Evolutionary conservation across 2,888 invertebrate species (phyloP).

Genomic region (Drosophila limbata): DNA sequence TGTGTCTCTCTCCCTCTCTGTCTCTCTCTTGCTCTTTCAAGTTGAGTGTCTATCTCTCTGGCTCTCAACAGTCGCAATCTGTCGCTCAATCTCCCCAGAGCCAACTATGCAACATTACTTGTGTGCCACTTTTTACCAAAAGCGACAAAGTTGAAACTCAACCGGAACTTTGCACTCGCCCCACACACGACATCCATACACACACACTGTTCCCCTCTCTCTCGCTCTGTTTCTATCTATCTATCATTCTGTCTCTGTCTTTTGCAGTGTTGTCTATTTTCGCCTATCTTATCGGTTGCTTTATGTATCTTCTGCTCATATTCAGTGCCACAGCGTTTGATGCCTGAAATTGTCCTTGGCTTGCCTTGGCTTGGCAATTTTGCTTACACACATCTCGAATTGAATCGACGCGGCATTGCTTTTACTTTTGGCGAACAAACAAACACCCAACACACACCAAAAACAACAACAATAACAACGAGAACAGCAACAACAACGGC

Average conservation of each 20-base stretch:
- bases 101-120: constrained; percentile 67
- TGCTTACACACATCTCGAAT: constrained; percentile 68
- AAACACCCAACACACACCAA: constrained; percentile 24
- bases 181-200: constrained; percentile 14
- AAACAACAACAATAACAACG: constrained; percentile 16
- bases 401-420: constrained; percentile 65
- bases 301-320: constrained; percentile 54
- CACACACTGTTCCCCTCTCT: neutral
- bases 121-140: constrained; percentile 65
- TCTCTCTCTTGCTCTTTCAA: neutral
- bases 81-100: constrained; percentile 75
- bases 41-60: constrained; percentile 2
- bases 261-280: constrained; percentile 9
- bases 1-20: neutral
- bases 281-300: constrained; percentile 55
- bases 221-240: neutral
- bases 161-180: constrained; percentile 54
- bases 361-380: constrained; percentile 53
- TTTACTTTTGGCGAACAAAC: constrained; percentile 49
- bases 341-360: constrained; percentile 56
- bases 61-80: constrained; percentile 59
- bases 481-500: constrained; percentile 16
- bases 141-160: constrained; percentile 75
- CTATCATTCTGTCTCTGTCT: neutral
- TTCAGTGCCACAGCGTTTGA: constrained; percentile 39